Evolutionary conservation across 2,888 invertebrate genomes (phyloP), one percentile per base, ranked within the genome.

Genomic region (Myathropa florea): DNA sequence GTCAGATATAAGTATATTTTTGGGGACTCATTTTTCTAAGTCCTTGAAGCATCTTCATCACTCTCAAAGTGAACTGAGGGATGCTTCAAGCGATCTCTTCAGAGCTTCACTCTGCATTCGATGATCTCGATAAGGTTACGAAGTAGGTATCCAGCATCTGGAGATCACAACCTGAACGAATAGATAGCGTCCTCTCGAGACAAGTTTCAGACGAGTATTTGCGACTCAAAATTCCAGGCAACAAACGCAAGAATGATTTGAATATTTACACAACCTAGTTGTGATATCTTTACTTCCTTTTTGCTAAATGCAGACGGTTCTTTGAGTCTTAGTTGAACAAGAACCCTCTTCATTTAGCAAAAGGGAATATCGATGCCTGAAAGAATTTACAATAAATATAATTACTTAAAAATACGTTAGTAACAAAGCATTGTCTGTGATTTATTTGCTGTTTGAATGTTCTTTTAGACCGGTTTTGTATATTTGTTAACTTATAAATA

Each of bases 311-410:
- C 72, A 80, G 55, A 80, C 14, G 9, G 33, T 63, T 12, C 46
- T n/a, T 18, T 39, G 18, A 46, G 18, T n/a, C 0, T 9, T 59
- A 12, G 7, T 2, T 3, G n/a, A 36, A 60, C 4, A 28, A 28
- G 46, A 46, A n/a, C 59, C 30, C 33, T 80, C 65, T 73, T 80
- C 46, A 73, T 80, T 65, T 72, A 72, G 72, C 79, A 65, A 73
- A 79, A 63, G 33, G 24, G 23, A 12, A 68, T n/a, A n/a, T 21
- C 24, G 10, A 30, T 30, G n/a, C 0, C n/a, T 12, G 26, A 26
- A 10, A n/a, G 0, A 65, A 60, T 39, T n/a, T 39, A 46, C 18
- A 46, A 46, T 55, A 28, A 61, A 68, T 36, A 68, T n/a, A 76
- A 0, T 26, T 6, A 14, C 12, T 23, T 36, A 36, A 59, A 75